Evolutionary conservation across 2,888 invertebrate species (phyloP), one percentile per base, ranked within the genome.

Genomic region (Diploptera punctata): DNA sequence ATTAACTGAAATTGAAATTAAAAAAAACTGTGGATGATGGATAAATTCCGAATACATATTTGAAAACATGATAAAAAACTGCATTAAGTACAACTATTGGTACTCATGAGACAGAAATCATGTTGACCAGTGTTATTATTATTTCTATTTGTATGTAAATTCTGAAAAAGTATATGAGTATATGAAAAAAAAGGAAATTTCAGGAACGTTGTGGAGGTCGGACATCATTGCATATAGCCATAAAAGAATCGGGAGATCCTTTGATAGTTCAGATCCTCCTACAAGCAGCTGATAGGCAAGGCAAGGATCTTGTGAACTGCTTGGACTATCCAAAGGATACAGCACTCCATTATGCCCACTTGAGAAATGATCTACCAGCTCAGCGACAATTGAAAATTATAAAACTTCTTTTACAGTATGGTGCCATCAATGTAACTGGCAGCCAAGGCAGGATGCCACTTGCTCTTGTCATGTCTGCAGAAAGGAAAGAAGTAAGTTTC

Each of bases 401-500:
- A 10, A 29, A 43, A 21, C 24, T 62, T 19, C 24, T 62, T 1
- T 13, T 62, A 16, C 9, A 10, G 13, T 38, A 38, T 43, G 62
- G 62, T 21, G 62, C 43, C 1, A 21, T 33, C 9, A 62, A 62
- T 31, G 10, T 29, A 5, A 13, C 18, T 21, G 62, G 62, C 19
- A 38, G 38, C 7, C 33, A 62, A 21, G 62, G 62, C 18, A 62
- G 43, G n/a, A 21, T 19, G 24, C 62, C 62, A 9, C 62, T 62
- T 19, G 38, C 33, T 4, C 61, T 61, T n/a, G 61, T 61, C 7
- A n/a, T n/a, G n/a, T 19, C 33, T 10, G 33, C 61, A 19, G 61
- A 61, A 38, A 61, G 61, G 18, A 61, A 61, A 31, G 2, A 29
- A 33, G 61, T 61, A 61, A 61, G 61, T 18, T 16, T 33, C 33